Conservation (phyloP, 2,888 invertebrate species). For the Pollenia amentaria region DNA sequence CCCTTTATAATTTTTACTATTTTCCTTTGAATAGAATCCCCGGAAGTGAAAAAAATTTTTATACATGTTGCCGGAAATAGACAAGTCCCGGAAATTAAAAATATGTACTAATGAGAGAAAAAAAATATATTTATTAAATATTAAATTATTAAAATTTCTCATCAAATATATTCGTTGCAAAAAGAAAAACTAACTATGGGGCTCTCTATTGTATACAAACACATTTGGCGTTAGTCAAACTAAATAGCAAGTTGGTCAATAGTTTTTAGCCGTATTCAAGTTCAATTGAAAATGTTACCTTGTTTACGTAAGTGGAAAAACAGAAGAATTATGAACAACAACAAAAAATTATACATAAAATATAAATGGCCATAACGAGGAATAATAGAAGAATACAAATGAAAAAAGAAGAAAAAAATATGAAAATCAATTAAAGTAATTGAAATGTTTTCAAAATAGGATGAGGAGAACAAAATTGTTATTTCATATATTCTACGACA, state of each 20-base stretch:
- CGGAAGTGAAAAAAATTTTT: too few relatives aligned
- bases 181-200: background rate
- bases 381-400: constrained; percentile 5
- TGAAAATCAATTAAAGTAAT: constrained; percentile 72
- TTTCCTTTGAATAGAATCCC: too few relatives aligned
- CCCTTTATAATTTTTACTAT: too few relatives aligned
- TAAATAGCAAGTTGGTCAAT: constrained; percentile 34
- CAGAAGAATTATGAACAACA: constrained; percentile 40
- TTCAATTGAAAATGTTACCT: constrained; percentile 25
- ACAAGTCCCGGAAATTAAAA: too few relatives aligned
- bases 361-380: constrained; percentile 28
- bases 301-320: constrained; percentile 49
- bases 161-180: background rate
- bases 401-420: background rate
- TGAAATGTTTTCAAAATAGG: constrained; percentile 57
- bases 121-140: constrained; percentile 11
- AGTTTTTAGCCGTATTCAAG: constrained; percentile 39
- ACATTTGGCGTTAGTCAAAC: constrained; percentile 17
- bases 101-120: too few relatives aligned
- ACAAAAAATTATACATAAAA: constrained; percentile 41
- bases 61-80: too few relatives aligned
- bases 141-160: constrained; percentile 23
- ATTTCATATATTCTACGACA: background rate
- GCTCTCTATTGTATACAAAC: background rate
- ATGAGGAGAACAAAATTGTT: background rate